Evolutionary conservation across 2,113 vertebrate species (phyloP).

Genomic region (Dasyornis broadbenti): DNA sequence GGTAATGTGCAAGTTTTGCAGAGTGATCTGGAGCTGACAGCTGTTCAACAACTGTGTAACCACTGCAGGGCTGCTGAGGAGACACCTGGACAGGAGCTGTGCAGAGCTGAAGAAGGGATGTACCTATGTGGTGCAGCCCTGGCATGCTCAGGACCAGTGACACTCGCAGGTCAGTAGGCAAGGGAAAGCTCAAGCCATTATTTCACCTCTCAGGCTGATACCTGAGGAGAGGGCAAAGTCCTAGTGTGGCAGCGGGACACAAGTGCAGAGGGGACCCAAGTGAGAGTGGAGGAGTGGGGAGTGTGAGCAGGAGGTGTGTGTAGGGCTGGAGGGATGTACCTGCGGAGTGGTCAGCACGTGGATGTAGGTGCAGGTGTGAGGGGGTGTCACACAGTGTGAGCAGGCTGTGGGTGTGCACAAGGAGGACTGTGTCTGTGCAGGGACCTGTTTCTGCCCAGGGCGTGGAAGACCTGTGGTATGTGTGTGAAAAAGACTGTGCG

Average conservation of each 20-base stretch:
- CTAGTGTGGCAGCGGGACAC: not conserved
- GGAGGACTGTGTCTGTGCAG: not conserved
- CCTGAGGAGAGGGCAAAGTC: not conserved
- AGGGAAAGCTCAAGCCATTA: not conserved
- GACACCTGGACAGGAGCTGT: not conserved
- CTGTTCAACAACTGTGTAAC: not conserved
- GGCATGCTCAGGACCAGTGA: not conserved
- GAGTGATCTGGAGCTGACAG: not conserved
- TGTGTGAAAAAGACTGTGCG: not conserved
- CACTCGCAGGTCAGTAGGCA: not conserved
- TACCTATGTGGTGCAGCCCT: not conserved
- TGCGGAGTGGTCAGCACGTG: fast-evolving
- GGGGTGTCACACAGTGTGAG: not conserved
- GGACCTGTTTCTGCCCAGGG: not conserved
- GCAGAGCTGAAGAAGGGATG: not conserved
- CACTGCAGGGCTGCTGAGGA: not conserved
- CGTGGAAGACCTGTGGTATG: not conserved
- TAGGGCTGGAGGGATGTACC: not conserved
- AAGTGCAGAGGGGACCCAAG: fast-evolving
- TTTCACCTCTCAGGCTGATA: not conserved
- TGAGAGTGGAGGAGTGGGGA: too few species aligned
- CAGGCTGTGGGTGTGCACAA: not conserved
- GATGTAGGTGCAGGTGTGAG: not conserved
- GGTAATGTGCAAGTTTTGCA: not conserved
- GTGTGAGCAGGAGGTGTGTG: not conserved